phyloP scores from a whole-genome alignment of 1,140 invertebrate genomes.

The Drosophila cardini region DNA sequence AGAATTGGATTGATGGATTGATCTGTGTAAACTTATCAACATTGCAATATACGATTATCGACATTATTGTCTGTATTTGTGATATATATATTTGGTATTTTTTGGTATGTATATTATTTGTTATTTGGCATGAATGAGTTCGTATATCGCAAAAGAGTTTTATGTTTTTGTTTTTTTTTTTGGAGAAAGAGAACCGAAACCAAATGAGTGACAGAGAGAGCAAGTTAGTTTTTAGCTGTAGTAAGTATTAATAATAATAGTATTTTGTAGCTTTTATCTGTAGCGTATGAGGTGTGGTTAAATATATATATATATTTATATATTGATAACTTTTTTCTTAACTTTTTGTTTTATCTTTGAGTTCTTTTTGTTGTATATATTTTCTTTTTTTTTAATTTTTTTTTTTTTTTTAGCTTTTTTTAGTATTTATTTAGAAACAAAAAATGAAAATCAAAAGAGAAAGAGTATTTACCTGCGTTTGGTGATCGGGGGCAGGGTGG shows the following conservation, averaged over 20 bases:
- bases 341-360: slow-evolving; percentile 52
- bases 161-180: slow-evolving; percentile 9
- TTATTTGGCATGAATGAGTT: slow-evolving; percentile 15
- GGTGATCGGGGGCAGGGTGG: slow-evolving; percentile 85
- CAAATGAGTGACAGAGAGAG: slow-evolving; percentile 73
- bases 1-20: background rate
- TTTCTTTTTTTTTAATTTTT: slow-evolving; percentile 33
- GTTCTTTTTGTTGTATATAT: slow-evolving; percentile 54
- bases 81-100: slow-evolving; percentile 6
- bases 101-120: background rate
- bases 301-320: slow-evolving; percentile 42
- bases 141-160: slow-evolving; percentile 40
- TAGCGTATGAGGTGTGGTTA: slow-evolving; percentile 57
- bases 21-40: slow-evolving; percentile 13
- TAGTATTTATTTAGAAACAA: slow-evolving; percentile 66
- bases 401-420: slow-evolving; percentile 55
- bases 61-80: background rate
- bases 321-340: slow-evolving; percentile 54
- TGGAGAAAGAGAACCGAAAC: slow-evolving; percentile 63
- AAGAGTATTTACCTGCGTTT: slow-evolving; percentile 85
- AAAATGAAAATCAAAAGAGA: slow-evolving; percentile 76
- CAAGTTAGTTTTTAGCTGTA: slow-evolving; percentile 56
- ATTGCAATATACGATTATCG: slow-evolving; percentile 22
- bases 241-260: slow-evolving; percentile 64
- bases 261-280: slow-evolving; percentile 55